Evolutionary conservation across 2,888 invertebrate species (phyloP).

Genomic region (Coremacera marginata): DNA sequence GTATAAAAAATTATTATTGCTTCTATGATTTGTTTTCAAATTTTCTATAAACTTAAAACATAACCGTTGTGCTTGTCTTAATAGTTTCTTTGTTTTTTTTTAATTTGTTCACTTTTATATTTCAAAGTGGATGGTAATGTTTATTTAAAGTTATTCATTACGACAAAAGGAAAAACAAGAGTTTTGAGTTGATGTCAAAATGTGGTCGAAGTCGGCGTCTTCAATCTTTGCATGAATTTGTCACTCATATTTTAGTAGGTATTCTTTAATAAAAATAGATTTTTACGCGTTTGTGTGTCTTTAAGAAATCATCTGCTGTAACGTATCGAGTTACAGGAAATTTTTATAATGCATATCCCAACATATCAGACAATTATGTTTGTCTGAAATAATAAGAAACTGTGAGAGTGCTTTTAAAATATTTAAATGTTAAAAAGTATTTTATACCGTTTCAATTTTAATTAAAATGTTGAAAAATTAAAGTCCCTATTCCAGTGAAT

Average conservation of each 20-base stretch:
- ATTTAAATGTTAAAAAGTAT: too few species aligned
- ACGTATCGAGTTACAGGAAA: conserved; percentile 64
- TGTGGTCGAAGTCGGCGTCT: not conserved
- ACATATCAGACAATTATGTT: conserved; percentile 11
- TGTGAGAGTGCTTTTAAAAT: too few species aligned
- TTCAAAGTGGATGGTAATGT: not conserved
- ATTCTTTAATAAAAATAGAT: conserved; percentile 60
- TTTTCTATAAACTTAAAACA: too few species aligned
- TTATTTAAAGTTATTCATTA: not conserved
- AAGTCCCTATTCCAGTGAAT: too few species aligned
- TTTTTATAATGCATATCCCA: conserved; percentile 46
- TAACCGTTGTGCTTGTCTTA: too few species aligned
- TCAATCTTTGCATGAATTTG: conserved; percentile 46
- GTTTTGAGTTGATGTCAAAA: not conserved
- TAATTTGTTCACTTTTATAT: not conserved
- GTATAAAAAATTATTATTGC: too few species aligned
- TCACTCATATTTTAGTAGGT: conserved; percentile 54
- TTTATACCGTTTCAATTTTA: too few species aligned
- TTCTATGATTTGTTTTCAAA: too few species aligned
- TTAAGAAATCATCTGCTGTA: conserved; percentile 53
- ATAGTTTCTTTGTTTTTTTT: too few species aligned
- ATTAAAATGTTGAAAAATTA: too few species aligned
- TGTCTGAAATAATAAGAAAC: too few species aligned
- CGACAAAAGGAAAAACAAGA: not conserved
- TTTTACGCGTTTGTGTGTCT: conserved; percentile 25